phyloP scores from a whole-genome alignment of 2,888 invertebrate species.

The Agriopis leucophaearia region DNA sequence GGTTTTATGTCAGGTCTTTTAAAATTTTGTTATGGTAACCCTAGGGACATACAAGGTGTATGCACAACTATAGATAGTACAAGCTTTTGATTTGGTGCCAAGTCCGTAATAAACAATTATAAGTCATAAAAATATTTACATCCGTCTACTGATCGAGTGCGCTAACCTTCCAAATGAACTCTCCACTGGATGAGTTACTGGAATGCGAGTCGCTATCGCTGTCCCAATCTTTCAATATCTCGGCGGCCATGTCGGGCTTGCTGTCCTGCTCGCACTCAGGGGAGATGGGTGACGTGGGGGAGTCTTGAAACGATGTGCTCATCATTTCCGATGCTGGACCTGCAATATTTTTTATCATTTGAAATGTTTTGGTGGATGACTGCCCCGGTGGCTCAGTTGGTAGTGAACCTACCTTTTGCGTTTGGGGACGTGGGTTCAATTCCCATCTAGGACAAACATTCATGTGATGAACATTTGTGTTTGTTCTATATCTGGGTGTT shows the following conservation, averaged over 20 bases:
- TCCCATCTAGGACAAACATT: too few species aligned
- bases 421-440: too few species aligned
- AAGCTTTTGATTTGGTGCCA: constrained; percentile 7
- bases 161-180: constrained; percentile 92
- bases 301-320: constrained; percentile 83
- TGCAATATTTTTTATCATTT: constrained; percentile 38
- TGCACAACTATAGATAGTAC: neutral
- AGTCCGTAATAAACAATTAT: constrained; percentile 3
- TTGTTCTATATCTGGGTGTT: too few species aligned
- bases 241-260: constrained; percentile 71
- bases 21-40: too few species aligned
- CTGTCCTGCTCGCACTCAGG: constrained; percentile 70
- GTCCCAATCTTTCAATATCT: constrained; percentile 89
- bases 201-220: constrained; percentile 88
- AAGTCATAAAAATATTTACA: constrained; percentile 1
- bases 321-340: constrained; percentile 80
- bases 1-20: too few species aligned
- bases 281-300: constrained; percentile 75
- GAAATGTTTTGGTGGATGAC: too few species aligned
- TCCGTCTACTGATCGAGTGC: neutral
- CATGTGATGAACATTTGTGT: too few species aligned
- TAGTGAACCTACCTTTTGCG: too few species aligned
- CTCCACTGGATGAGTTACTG: constrained; percentile 91
- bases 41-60: neutral
- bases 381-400: too few species aligned